A percentile compares a stretch with the other conserved stretches of the same genome.
phyloP scores from a whole-genome alignment of 1,140 invertebrate genomes.

The Diprion similis region DNA sequence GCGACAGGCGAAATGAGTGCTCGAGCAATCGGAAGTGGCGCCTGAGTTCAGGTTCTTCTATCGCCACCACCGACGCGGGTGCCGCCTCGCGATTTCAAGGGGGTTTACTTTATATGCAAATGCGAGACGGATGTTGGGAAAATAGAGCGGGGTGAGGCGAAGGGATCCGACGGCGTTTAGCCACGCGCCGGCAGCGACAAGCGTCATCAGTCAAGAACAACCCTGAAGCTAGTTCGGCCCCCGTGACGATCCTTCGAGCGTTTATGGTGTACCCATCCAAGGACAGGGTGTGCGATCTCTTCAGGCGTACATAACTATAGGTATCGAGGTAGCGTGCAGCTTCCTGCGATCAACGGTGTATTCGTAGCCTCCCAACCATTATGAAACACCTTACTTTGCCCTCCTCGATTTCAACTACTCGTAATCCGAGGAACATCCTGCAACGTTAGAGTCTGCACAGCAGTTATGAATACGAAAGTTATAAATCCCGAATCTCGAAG shows the following conservation, averaged over 20 bases:
- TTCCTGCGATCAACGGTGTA: too few species aligned
- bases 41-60: conserved; percentile 2
- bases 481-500: background rate
- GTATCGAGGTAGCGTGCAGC: too few species aligned
- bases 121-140: conserved; percentile 25
- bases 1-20: conserved; percentile 50
- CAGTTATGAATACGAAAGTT: background rate
- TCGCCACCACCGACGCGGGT: background rate
- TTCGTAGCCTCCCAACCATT: too few species aligned
- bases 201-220: conserved; percentile 10
- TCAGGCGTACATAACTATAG: background rate
- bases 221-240: background rate
- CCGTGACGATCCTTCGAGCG: background rate
- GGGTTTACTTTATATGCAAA: conserved; percentile 43
- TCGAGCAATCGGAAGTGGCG: conserved; percentile 45
- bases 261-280: background rate
- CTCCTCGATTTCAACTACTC: background rate
- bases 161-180: conserved; percentile 34
- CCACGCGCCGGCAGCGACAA: conserved; percentile 6
- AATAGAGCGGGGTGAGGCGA: conserved; percentile 23
- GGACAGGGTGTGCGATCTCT: background rate
- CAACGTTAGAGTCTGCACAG: background rate
- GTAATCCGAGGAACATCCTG: background rate
- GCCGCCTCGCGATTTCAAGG: background rate
- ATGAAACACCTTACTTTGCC: too few species aligned